Evolutionary conservation across 1,140 invertebrate genomes (phyloP).

Genomic region (Drosophila persimilis): DNA sequence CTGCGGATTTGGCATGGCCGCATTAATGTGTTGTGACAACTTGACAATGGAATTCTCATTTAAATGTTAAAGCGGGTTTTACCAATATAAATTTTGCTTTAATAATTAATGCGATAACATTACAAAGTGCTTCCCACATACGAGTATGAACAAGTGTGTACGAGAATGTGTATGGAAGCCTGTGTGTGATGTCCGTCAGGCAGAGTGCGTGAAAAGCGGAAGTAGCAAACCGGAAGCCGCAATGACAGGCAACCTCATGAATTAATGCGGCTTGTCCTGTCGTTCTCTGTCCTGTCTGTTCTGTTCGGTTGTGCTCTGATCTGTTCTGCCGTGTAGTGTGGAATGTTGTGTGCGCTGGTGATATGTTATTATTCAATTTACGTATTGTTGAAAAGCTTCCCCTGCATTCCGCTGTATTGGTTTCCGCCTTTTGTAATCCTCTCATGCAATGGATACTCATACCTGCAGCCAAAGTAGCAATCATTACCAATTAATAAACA

Average conservation of each 20-base stretch:
- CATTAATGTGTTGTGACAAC: constrained; percentile 40
- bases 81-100: constrained; percentile 39
- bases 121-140: constrained; percentile 16
- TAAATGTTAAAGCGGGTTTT: constrained; percentile 39
- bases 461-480: constrained; percentile 1
- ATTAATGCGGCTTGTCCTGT: constrained; percentile 65
- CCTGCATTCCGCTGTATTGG: constrained; percentile 36
- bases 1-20: constrained; percentile 35
- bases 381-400: constrained; percentile 32
- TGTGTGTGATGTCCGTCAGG: constrained; percentile 18
- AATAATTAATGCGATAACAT: constrained; percentile 53
- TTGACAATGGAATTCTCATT: constrained; percentile 56
- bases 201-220: constrained; percentile 66
- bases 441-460: neutral
- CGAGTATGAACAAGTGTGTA: neutral
- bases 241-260: constrained; percentile 71
- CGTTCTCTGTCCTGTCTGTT: constrained; percentile 17
- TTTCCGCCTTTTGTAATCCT: constrained; percentile 10
- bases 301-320: constrained; percentile 3
- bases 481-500: constrained; percentile 43
- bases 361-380: constrained; percentile 41
- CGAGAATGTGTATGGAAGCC: constrained; percentile 3
- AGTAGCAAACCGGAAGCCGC: constrained; percentile 71
- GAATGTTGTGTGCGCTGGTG: no score
- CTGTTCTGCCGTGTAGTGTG: constrained; percentile 7